A percentile compares a stretch with the other conserved stretches of the same genome.
Evolutionary conservation across 2,888 invertebrate genomes (phyloP).

Genomic region (Halictus ligatus): DNA sequence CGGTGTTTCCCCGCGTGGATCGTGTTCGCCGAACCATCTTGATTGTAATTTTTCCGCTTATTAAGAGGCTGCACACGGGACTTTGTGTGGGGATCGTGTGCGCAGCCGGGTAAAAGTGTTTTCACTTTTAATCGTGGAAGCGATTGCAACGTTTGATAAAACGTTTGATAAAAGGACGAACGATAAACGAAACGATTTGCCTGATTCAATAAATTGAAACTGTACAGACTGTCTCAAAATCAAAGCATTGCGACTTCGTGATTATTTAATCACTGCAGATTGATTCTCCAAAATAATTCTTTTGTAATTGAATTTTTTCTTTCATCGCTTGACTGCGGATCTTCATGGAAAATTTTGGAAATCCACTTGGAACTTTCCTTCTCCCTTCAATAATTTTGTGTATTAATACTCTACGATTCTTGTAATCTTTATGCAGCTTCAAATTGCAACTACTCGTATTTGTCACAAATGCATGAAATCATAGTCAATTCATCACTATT

Average conservation of each 20-base stretch:
- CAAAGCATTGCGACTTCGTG: too few species aligned
- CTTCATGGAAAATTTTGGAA: too few species aligned
- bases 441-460: too few species aligned
- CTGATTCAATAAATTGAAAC: slow-evolving; percentile 20
- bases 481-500: too few species aligned
- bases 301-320: background rate
- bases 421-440: too few species aligned
- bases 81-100: background rate
- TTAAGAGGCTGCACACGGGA: slow-evolving; percentile 21
- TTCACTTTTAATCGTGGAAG: slow-evolving; percentile 27
- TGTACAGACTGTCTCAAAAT: background rate
- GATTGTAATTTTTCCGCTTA: slow-evolving; percentile 43
- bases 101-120: slow-evolving; percentile 4
- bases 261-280: background rate
- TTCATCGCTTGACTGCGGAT: background rate
- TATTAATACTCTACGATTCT: too few species aligned
- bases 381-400: too few species aligned
- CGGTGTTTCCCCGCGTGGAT: slow-evolving; percentile 22
- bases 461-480: too few species aligned
- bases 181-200: background rate
- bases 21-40: slow-evolving; percentile 27
- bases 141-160: slow-evolving; percentile 5
- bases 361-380: too few species aligned
- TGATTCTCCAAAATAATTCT: background rate
- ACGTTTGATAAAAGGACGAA: background rate